These are phyloP conservation scores for Ageneiosus marmoratus DNA, from an alignment of 2,113 vertebrate species.

Conservation along the genomic window DNA sequence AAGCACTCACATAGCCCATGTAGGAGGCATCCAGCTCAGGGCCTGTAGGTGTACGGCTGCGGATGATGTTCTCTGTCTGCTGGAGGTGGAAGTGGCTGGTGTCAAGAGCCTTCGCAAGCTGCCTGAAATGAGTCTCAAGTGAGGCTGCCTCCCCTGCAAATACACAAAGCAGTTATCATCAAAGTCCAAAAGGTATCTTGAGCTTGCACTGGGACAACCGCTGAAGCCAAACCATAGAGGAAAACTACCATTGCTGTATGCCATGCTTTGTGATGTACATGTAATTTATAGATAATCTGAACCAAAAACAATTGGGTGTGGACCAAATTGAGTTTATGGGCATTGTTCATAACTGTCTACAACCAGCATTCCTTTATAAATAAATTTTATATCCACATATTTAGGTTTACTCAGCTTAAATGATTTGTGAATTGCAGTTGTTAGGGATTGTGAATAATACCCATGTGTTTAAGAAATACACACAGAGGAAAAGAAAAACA, in stretches of 20 bases:
- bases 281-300: neutral
- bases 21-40: slow-evolving; percentile 89
- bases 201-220: neutral
- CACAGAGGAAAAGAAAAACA: slow-evolving; percentile 25
- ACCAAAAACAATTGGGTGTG: slow-evolving; percentile 17
- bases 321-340: slow-evolving; percentile 20
- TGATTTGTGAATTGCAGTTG: slow-evolving; percentile 1
- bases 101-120: slow-evolving; percentile 83
- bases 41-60: slow-evolving; percentile 86
- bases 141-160: slow-evolving; percentile 76
- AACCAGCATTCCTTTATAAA: neutral
- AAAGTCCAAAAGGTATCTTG: neutral
- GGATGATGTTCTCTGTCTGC: slow-evolving; percentile 82
- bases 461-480: slow-evolving; percentile 18
- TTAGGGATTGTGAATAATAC: slow-evolving; percentile 45
- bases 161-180: slow-evolving; percentile 33
- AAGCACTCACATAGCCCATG: slow-evolving; percentile 89
- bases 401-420: neutral
- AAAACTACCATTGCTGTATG: neutral
- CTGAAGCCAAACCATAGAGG: neutral
- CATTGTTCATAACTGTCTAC: slow-evolving; percentile 47
- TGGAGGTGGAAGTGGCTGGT: slow-evolving; percentile 84
- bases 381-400: neutral
- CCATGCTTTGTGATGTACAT: slow-evolving; percentile 34
- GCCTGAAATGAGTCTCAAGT: slow-evolving; percentile 81